phyloP scores from a whole-genome alignment of 37 sponge, comb jelly and placozoan genomes.

The Spongilla lacustris region DNA sequence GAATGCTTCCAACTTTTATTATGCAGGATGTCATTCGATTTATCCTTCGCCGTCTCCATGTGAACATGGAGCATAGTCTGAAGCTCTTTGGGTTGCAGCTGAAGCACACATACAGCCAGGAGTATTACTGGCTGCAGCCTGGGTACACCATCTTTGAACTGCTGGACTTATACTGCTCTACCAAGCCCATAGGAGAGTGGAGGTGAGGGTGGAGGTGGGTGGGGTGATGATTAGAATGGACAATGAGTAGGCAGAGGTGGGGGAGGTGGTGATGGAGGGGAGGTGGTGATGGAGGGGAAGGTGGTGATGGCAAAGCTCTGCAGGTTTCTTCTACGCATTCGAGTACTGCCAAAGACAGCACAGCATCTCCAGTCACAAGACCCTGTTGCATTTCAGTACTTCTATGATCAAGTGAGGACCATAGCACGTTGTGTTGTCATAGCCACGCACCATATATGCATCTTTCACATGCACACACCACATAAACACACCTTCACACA shows the following conservation, averaged over 20 bases:
- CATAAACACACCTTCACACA: no score
- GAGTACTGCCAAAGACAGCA: slow-evolving; percentile 80
- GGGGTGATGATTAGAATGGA: background rate
- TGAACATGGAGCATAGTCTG: slow-evolving; percentile 57
- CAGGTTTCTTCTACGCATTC: slow-evolving; percentile 56
- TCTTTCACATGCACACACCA: no score
- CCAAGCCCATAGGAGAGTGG: slow-evolving; percentile 62
- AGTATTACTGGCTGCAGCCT: slow-evolving; percentile 76
- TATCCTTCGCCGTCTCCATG: slow-evolving; percentile 61
- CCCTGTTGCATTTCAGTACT: slow-evolving; percentile 76
- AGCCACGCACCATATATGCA: no score
- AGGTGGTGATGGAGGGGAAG: background rate
- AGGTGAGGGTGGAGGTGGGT: slow-evolving; percentile 25
- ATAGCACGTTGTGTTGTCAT: background rate
- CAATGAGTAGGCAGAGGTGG: no score
- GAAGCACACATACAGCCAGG: slow-evolving; percentile 27
- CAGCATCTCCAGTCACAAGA: slow-evolving; percentile 73
- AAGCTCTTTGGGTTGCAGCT: slow-evolving; percentile 61
- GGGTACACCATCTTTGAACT: slow-evolving; percentile 54
- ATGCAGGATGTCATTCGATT: slow-evolving; percentile 53
- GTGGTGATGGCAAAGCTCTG: background rate
- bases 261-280: background rate
- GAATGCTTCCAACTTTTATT: background rate
- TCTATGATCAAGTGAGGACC: slow-evolving; percentile 81
- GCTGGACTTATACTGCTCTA: slow-evolving; percentile 39